Conservation (phyloP, 53 echinoderm and acorn worm genomes). For the Patiria pectinifera region DNA sequence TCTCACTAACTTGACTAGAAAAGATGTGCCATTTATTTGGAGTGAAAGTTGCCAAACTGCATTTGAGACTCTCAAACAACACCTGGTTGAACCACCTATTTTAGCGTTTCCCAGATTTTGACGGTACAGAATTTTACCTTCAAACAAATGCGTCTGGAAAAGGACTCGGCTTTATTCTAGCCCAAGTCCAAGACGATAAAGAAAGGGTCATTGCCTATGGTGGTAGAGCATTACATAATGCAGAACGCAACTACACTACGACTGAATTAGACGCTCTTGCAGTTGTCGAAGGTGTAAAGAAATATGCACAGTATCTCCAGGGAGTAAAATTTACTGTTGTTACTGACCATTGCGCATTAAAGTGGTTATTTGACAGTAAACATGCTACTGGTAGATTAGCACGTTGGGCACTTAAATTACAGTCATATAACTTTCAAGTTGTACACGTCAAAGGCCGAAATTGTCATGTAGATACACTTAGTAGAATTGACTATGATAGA, state of each 20-base stretch:
- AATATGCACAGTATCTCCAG: constrained; percentile 22
- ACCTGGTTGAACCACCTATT: too few relatives aligned
- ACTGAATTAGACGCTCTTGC: not conserved
- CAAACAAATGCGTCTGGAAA: too few relatives aligned
- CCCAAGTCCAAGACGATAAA: too few relatives aligned
- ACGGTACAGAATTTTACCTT: too few relatives aligned
- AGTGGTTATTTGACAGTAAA: constrained; percentile 39
- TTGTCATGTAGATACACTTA: constrained; percentile 27
- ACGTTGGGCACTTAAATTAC: constrained; percentile 31
- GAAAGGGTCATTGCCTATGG: not conserved
- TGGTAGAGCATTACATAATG: not conserved
- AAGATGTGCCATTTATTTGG: too few relatives aligned
- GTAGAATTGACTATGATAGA: constrained; percentile 3
- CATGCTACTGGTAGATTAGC: constrained; percentile 5
- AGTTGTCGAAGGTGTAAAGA: not conserved
- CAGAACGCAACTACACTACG: not conserved
- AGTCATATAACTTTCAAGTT: constrained; percentile 31
- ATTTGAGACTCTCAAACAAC: too few relatives aligned
- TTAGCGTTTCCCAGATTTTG: too few relatives aligned
- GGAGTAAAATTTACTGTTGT: not conserved
- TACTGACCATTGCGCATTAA: not conserved
- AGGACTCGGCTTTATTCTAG: too few relatives aligned
- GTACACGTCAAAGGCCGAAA: constrained; percentile 23
- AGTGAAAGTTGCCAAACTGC: too few relatives aligned
- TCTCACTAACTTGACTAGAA: too few relatives aligned